Evolutionary conservation across 2,888 invertebrate species (phyloP).

Genomic region (Suillia variegata): DNA sequence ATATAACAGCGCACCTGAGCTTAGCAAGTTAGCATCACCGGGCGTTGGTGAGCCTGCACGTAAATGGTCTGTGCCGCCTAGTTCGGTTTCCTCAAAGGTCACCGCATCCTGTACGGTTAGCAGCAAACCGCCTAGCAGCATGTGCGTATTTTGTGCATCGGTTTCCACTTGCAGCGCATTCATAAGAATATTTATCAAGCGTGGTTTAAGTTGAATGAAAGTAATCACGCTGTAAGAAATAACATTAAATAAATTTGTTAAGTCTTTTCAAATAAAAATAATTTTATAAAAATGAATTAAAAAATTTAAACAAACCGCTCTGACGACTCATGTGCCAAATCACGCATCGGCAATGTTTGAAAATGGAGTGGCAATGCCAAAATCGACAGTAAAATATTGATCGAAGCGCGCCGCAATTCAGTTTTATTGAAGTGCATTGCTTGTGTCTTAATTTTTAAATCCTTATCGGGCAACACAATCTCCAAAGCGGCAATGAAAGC

Average conservation of each 20-base stretch:
- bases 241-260: slow-evolving; percentile 28
- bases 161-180: slow-evolving; percentile 83
- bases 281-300: slow-evolving; percentile 29
- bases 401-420: slow-evolving; percentile 87
- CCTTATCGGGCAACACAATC: slow-evolving; percentile 85
- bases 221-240: slow-evolving; percentile 57
- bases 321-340: slow-evolving; percentile 67
- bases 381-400: slow-evolving; percentile 88
- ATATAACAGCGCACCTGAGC: slow-evolving; percentile 67
- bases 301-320: slow-evolving; percentile 60
- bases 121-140: slow-evolving; percentile 80
- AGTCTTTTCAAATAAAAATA: slow-evolving; percentile 39
- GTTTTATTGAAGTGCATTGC: slow-evolving; percentile 68
- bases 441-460: slow-evolving; percentile 75
- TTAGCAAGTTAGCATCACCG: slow-evolving; percentile 66
- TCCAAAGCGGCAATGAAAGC: slow-evolving; percentile 89
- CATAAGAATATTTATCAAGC: slow-evolving; percentile 80
- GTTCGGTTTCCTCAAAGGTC: slow-evolving; percentile 73
- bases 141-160: slow-evolving; percentile 85
- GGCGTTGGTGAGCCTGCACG: slow-evolving; percentile 62
- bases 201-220: slow-evolving; percentile 74
- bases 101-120: slow-evolving; percentile 81
- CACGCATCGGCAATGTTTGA: slow-evolving; percentile 74
- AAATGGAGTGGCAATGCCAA: slow-evolving; percentile 93
- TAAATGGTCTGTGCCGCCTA: slow-evolving; percentile 65